Evolutionary conservation across 2,113 vertebrate species (phyloP).

Genomic region (Syrmaticus mikado): DNA sequence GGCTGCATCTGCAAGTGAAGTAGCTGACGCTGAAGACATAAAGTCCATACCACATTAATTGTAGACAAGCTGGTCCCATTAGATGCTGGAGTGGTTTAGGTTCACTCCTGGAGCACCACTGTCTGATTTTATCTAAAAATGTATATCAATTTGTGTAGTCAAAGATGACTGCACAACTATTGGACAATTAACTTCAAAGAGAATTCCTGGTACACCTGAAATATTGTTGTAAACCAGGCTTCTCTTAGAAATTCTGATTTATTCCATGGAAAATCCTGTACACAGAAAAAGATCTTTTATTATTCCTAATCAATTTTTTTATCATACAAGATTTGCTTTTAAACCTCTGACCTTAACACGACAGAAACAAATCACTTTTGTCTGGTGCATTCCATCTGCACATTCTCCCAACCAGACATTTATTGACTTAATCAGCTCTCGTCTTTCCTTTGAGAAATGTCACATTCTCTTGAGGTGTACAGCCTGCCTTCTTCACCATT

Average conservation of each 20-base stretch:
- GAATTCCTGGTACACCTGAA: background rate
- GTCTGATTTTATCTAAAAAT: background rate
- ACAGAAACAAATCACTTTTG: background rate
- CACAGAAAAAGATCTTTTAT: background rate
- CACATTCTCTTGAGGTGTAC: background rate
- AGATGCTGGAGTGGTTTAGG: background rate
- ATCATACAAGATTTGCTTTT: background rate
- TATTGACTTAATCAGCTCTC: background rate
- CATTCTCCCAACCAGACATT: background rate
- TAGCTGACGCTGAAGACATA: background rate
- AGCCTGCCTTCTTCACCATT: background rate
- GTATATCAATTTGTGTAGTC: background rate
- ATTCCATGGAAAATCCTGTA: background rate
- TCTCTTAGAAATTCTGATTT: background rate
- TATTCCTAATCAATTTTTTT: background rate
- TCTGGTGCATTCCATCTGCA: too few species aligned
- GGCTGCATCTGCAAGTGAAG: background rate
- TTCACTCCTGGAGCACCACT: background rate
- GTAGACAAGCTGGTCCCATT: background rate
- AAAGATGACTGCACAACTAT: background rate
- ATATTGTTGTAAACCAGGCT: background rate
- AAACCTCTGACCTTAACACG: background rate
- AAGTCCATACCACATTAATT: background rate
- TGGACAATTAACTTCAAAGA: background rate
- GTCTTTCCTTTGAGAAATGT: background rate